Evolutionary conservation across 2,888 invertebrate genomes (phyloP).

Genomic region (Lepas anatifera): DNA sequence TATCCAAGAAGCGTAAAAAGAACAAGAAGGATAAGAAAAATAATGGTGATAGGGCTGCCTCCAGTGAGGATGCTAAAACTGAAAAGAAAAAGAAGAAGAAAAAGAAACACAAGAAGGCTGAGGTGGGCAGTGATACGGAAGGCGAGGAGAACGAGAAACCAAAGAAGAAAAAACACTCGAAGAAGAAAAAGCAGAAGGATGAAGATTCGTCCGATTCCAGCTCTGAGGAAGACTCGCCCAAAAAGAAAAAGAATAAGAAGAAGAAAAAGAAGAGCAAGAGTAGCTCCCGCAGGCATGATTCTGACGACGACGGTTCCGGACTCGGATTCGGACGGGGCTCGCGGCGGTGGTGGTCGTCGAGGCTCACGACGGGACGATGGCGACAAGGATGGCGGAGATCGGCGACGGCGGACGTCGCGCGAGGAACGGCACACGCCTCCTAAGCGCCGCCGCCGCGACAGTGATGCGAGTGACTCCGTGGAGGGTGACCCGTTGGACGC

Average conservation of each 20-base stretch:
- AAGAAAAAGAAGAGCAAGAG: neutral
- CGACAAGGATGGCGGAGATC: neutral
- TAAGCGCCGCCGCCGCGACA: slow-evolving; percentile 6
- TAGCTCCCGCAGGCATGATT: neutral
- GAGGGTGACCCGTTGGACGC: neutral
- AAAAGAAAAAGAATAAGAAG: slow-evolving; percentile 4
- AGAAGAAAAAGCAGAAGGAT: neutral
- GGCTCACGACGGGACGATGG: neutral
- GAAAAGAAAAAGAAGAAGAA: neutral
- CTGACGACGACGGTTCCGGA: neutral
- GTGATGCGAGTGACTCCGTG: neutral
- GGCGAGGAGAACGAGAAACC: neutral
- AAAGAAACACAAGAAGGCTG: neutral
- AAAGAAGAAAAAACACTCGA: neutral
- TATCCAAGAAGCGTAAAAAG: neutral
- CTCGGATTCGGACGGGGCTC: neutral
- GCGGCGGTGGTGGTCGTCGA: neutral
- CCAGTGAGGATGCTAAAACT: neutral
- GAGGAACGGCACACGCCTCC: neutral
- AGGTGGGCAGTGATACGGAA: neutral
- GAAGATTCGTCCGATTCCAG: neutral
- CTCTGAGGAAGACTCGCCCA: neutral
- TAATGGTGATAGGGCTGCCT: too few relatives aligned
- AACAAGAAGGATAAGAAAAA: neutral
- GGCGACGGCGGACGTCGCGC: neutral